Conservation (phyloP, 2,113 vertebrate species). For the Trematomus loennbergii region DNA sequence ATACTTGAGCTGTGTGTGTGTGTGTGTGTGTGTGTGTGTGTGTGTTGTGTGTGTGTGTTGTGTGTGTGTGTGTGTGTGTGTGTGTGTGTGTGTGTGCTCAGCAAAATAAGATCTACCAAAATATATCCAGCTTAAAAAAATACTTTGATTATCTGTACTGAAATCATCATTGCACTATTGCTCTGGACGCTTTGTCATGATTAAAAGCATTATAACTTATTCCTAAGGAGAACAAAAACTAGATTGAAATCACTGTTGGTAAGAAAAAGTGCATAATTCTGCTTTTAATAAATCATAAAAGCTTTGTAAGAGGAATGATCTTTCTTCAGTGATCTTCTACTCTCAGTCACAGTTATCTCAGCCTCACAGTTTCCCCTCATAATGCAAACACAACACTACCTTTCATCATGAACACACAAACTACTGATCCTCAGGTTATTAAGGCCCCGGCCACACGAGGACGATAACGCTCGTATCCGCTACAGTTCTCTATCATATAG, state of each 20-base stretch:
- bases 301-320: conserved; percentile 63
- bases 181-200: conserved; percentile 84
- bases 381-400: background rate
- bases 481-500: too few species aligned
- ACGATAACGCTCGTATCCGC: too few species aligned
- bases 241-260: conserved; percentile 69
- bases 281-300: conserved; percentile 80
- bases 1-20: conserved; percentile 16
- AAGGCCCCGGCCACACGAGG: too few species aligned
- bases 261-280: conserved; percentile 88
- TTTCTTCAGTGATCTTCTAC: conserved; percentile 39
- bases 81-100: conserved; percentile 7
- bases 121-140: conserved; percentile 81
- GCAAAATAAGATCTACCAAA: conserved; percentile 57
- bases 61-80: too few species aligned
- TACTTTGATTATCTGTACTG: conserved; percentile 74
- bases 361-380: conserved; percentile 14
- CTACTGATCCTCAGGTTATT: conserved; percentile 24
- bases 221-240: conserved; percentile 54
- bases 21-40: too few species aligned
- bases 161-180: conserved; percentile 88
- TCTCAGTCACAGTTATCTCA: conserved; percentile 63
- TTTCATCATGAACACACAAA: too few species aligned
- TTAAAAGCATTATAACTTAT: conserved; percentile 56
- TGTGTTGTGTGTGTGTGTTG: too few species aligned